These are phyloP conservation scores for Chlorops oryzae DNA, from an alignment of 1,140 invertebrate species.

Conservation along the genomic window DNA sequence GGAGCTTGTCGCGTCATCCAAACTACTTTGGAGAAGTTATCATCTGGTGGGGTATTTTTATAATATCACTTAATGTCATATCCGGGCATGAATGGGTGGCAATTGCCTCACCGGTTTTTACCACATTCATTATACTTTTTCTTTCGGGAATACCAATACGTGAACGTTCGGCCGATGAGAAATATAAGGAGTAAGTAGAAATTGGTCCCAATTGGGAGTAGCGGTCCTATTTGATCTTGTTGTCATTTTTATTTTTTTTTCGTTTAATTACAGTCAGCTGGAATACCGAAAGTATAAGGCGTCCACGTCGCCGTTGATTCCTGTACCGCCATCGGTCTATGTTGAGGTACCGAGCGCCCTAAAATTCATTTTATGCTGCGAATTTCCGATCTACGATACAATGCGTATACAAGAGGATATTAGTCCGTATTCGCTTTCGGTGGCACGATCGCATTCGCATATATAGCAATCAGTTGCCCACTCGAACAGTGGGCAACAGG, in stretches of 20 bases:
- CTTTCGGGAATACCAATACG: constrained; percentile 79
- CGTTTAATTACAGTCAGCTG: constrained; percentile 57
- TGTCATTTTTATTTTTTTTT: background rate
- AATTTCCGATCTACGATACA: constrained; percentile 79
- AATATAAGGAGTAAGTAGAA: constrained; percentile 72
- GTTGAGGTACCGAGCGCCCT: constrained; percentile 72
- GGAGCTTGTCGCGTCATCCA: constrained; percentile 84
- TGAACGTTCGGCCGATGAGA: constrained; percentile 78
- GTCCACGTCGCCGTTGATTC: constrained; percentile 80
- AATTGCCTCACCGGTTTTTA: constrained; percentile 83
- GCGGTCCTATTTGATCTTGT: too few relatives aligned
- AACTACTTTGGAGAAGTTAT: constrained; percentile 95
- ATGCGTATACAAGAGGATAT: constrained; percentile 61
- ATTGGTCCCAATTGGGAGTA: too few relatives aligned
- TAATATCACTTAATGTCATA: constrained; percentile 81
- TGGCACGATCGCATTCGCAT: constrained; percentile 70
- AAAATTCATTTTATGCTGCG: constrained; percentile 78
- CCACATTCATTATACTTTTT: constrained; percentile 80
- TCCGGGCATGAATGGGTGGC: constrained; percentile 74
- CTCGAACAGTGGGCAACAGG: constrained; percentile 36
- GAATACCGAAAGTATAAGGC: constrained; percentile 81
- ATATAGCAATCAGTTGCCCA: constrained; percentile 52
- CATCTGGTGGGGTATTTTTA: constrained; percentile 90
- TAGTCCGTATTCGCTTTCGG: constrained; percentile 67
- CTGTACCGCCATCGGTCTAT: constrained; percentile 77